phyloP scores from a whole-genome alignment of 2,888 invertebrate species.

The Idaea biselata region DNA sequence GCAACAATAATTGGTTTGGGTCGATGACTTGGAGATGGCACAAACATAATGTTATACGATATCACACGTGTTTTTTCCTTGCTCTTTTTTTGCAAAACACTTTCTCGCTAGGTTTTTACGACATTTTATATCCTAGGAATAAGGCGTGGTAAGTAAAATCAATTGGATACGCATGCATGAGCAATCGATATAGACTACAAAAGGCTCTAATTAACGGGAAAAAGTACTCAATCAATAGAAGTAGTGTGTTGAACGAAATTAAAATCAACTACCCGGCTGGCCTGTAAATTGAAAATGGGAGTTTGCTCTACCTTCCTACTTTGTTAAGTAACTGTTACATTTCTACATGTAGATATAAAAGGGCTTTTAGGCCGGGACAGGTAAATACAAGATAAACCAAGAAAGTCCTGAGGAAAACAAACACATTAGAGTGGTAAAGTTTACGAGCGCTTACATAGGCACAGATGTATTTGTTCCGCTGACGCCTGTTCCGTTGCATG shows the following conservation, averaged over 20 bases:
- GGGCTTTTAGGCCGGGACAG: background rate
- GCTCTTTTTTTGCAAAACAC: constrained; percentile 55
- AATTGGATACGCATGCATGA: constrained; percentile 56
- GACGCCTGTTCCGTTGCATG: constrained; percentile 46
- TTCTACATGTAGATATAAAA: background rate
- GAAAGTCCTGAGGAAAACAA: constrained; percentile 17
- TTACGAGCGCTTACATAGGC: constrained; percentile 21
- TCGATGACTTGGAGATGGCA: constrained; percentile 59
- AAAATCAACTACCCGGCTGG: background rate
- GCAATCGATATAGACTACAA: constrained; percentile 36
- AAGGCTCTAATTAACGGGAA: constrained; percentile 35
- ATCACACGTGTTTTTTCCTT: constrained; percentile 42
- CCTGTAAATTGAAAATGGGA: background rate
- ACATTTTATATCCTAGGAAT: constrained; percentile 23
- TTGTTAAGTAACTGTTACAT: background rate
- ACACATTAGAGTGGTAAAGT: constrained; percentile 14
- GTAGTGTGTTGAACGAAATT: constrained; percentile 9
- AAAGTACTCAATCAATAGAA: constrained; percentile 27
- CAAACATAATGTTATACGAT: constrained; percentile 44
- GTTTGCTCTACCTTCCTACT: background rate
- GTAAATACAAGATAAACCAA: constrained; percentile 2
- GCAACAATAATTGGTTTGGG: constrained; percentile 70
- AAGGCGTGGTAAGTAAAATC: constrained; percentile 46
- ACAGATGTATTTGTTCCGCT: constrained; percentile 29
- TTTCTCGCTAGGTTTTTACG: constrained; percentile 53